Evolutionary conservation across 2,888 invertebrate species (phyloP), one percentile per base, ranked within the genome.

Genomic region (Ecliptopera silaceata): DNA sequence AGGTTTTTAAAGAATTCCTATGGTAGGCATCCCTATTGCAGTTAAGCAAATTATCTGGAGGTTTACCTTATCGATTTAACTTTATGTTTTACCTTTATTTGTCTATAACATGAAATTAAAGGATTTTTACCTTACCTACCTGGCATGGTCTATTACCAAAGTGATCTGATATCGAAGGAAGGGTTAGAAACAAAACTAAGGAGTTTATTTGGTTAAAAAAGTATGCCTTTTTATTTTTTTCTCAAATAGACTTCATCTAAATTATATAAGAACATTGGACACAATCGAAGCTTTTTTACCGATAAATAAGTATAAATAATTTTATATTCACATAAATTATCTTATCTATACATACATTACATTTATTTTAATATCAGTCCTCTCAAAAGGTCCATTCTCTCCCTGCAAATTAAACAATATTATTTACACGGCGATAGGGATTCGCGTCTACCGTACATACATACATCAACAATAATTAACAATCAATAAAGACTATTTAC

Each of bases 241-340:
- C 88, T 91, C 89, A 90, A 90, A 91, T 91, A 90, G 88, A 90
- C 86, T 90, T 91, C 90, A 91, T 91, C 90, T 91, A 91, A 89
- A 86, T 89, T 87, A 88, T 91, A 91, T 91, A 90, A 91, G 90
- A 91, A 91, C 91, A 90, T 91, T 91, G 91, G 91, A 91, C 91
- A 91, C 90, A 84, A 91, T 91, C 83, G 89, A 90, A 89, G 89
- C 90, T 90, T 91, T 86, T 85, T 91, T 88, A 91, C 91, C 88
- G 87, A 89, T 91, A 91, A 91, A 91, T 91, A 91, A 91, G 90
- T 91, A 91, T 91, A 91, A 91, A 91, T 91, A 91, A 91, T 91
- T 90, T 91, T 77, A 89, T 91, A 90, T 91, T 91, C 91, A 91
- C 90, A 91, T 91, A 90, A 86, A 91, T 90, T 76, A 83, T 86